A percentile compares a stretch with the other conserved stretches of the same genome.
Evolutionary conservation across 1,140 invertebrate genomes (phyloP).

Genomic region (Trypoxylus dichotomus): DNA sequence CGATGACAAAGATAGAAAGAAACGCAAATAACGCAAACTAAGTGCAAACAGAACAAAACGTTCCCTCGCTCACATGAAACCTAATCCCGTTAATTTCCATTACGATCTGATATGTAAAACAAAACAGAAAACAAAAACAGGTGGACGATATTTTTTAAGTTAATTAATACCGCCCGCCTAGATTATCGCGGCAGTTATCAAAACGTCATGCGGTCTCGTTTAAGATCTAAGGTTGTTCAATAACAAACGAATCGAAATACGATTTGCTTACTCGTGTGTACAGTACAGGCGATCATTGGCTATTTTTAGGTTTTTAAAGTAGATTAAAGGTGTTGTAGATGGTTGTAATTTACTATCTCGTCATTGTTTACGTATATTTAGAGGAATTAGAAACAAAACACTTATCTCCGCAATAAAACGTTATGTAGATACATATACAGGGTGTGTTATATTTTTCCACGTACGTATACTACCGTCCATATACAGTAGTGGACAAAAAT

Average conservation of each 20-base stretch:
- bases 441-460: no score
- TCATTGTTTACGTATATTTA: background rate
- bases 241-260: constrained; percentile 9
- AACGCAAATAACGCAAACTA: background rate
- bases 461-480: no score
- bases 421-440: no score
- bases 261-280: background rate
- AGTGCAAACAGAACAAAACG: background rate
- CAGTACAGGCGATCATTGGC: background rate
- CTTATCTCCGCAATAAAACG: background rate
- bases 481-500: no score
- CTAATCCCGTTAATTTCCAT: constrained; percentile 12
- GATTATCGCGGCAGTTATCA: background rate
- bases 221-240: background rate
- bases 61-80: background rate
- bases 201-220: constrained; percentile 9
- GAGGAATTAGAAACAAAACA: background rate
- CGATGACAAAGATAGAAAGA: background rate
- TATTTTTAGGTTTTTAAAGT: constrained; percentile 6
- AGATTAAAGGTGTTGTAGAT: background rate
- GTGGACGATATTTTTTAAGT: background rate
- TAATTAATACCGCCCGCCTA: background rate
- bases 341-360: background rate
- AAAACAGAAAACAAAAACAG: constrained; percentile 8
- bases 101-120: background rate